Percentiles rank a stretch among this genome's conserved stretches.
Evolutionary conservation across 23 tunicate genomes (phyloP).

Genomic region (Corella eumyota): DNA sequence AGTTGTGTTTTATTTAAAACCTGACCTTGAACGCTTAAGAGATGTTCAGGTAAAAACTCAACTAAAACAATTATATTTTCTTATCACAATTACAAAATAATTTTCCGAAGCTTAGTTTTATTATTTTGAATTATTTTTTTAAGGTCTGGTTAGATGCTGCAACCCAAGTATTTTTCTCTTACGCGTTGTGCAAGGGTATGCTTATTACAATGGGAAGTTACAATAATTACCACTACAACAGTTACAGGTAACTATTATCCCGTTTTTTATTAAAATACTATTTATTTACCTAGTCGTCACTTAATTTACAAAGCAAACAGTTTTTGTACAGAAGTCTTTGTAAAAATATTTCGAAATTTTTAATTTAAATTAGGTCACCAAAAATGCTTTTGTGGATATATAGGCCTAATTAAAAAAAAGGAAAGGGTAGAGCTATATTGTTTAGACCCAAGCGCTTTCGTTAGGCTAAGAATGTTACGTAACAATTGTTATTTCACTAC

Average conservation of each 20-base stretch:
- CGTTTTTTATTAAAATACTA: no score
- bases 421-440: no score
- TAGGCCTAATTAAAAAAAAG: no score
- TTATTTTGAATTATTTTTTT: background rate
- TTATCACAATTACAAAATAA: background rate
- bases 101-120: background rate
- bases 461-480: no score
- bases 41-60: conserved; percentile 49
- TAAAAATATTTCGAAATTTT: no score
- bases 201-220: conserved; percentile 76
- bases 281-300: no score
- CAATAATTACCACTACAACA: conserved; percentile 60
- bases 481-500: no score
- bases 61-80: background rate
- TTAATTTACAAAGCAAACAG: no score
- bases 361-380: no score
- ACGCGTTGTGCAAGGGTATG: conserved; percentile 91
- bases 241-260: conserved; percentile 37
- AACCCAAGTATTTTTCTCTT: conserved; percentile 79
- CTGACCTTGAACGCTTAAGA: conserved; percentile 33
- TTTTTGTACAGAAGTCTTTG: no score
- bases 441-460: no score
- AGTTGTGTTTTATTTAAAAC: conserved; percentile 58
- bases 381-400: no score
- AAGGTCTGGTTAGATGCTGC: conserved; percentile 94